Percentiles rank a stretch among this genome's conserved stretches.
Evolutionary conservation across 2,888 invertebrate genomes (phyloP).

Genomic region (Aproaerema taeniolella): DNA sequence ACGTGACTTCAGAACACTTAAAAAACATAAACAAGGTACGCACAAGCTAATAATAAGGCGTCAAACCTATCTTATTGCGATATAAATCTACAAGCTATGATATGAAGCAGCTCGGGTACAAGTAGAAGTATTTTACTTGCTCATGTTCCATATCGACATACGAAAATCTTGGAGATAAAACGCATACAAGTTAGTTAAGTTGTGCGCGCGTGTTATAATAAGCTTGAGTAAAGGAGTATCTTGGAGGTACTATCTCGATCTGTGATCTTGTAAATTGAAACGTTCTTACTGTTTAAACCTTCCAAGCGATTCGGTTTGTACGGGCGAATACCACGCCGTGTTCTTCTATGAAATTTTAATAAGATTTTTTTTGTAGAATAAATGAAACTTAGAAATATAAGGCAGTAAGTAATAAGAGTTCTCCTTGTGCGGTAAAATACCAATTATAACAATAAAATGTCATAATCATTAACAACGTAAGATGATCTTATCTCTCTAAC

Average conservation of each 20-base stretch:
- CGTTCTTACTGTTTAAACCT: constrained; percentile 59
- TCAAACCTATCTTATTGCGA: constrained; percentile 40
- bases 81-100: constrained; percentile 42
- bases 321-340: too few species aligned
- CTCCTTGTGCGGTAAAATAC: too few species aligned
- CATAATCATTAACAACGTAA: constrained; percentile 4
- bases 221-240: constrained; percentile 57
- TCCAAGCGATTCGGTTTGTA: too few species aligned
- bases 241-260: constrained; percentile 52
- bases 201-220: constrained; percentile 62
- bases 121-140: constrained; percentile 26
- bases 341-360: too few species aligned
- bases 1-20: too few species aligned
- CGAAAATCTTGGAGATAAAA: constrained; percentile 66
- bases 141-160: constrained; percentile 54
- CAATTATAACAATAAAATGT: not conserved
- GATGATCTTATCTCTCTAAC: constrained; percentile 10
- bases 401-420: too few species aligned
- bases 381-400: too few species aligned
- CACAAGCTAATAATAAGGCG: constrained; percentile 24
- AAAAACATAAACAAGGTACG: too few species aligned
- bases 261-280: constrained; percentile 71
- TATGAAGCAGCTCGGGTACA: constrained; percentile 33
- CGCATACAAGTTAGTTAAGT: constrained; percentile 73
- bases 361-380: too few species aligned